Conservation (phyloP, 2,888 invertebrate genomes). For the Cosmopolites sordidus region DNA sequence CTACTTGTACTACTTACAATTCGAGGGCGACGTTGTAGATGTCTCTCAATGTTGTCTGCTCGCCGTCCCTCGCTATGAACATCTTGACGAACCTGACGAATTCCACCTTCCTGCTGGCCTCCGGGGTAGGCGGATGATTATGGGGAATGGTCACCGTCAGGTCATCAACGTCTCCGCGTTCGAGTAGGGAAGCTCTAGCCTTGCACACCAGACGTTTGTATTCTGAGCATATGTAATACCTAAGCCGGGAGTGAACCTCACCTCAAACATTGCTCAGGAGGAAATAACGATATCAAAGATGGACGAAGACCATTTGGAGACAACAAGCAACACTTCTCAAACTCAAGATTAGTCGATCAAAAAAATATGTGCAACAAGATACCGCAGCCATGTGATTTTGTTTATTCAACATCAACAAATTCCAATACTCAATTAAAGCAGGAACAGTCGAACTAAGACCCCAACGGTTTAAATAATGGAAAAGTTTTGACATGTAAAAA, state of each 20-base stretch:
- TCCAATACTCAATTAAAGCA: no score
- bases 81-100: conserved; percentile 36
- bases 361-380: no score
- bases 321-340: no score
- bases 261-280: no score
- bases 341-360: no score
- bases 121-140: conserved; percentile 33
- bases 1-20: conserved; percentile 27
- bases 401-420: no score
- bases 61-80: conserved; percentile 21
- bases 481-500: no score
- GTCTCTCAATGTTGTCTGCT: conserved; percentile 26
- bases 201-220: conserved; percentile 35
- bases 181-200: conserved; percentile 34
- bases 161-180: conserved; percentile 27
- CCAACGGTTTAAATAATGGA: no score
- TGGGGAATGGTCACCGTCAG: conserved; percentile 32
- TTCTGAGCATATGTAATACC: conserved; percentile 37
- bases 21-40: conserved; percentile 29
- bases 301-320: no score
- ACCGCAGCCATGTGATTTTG: no score
- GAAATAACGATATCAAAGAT: no score
- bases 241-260: conserved; percentile 10
- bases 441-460: no score
- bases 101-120: conserved; percentile 32